A percentile compares a stretch with the other conserved stretches of the same genome.
Evolutionary conservation across 2,797 vertebrate species (phyloP).

Genomic region (Helarctos malayanus): DNA sequence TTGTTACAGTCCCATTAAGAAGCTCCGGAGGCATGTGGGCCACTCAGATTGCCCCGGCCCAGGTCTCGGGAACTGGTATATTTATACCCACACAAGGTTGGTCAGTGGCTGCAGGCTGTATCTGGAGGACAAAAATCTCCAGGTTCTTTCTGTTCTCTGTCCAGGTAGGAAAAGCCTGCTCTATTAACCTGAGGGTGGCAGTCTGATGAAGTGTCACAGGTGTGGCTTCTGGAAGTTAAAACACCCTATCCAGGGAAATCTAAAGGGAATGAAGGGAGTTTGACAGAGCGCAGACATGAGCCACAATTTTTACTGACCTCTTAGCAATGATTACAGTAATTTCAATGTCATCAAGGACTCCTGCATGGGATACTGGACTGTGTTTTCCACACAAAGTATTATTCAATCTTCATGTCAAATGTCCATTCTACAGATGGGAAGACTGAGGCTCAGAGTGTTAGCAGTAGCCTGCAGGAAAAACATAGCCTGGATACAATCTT

Average conservation of each 20-base stretch:
- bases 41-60: accelerated
- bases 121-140: neutral
- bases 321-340: neutral
- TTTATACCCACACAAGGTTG: neutral
- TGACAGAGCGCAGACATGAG: neutral
- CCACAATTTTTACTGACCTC: accelerated
- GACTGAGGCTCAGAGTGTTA: neutral
- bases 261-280: neutral
- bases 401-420: neutral
- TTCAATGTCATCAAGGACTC: neutral
- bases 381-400: neutral
- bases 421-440: neutral
- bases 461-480: neutral
- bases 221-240: neutral
- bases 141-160: neutral
- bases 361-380: accelerated
- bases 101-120: neutral
- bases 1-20: neutral
- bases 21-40: neutral
- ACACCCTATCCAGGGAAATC: neutral
- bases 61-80: neutral
- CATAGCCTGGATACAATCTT: neutral
- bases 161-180: neutral
- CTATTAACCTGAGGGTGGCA: neutral
- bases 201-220: neutral